These are phyloP conservation scores for Nothobranchius furzeri DNA, from an alignment of 2,113 vertebrate genomes.

Conservation along the genomic window DNA sequence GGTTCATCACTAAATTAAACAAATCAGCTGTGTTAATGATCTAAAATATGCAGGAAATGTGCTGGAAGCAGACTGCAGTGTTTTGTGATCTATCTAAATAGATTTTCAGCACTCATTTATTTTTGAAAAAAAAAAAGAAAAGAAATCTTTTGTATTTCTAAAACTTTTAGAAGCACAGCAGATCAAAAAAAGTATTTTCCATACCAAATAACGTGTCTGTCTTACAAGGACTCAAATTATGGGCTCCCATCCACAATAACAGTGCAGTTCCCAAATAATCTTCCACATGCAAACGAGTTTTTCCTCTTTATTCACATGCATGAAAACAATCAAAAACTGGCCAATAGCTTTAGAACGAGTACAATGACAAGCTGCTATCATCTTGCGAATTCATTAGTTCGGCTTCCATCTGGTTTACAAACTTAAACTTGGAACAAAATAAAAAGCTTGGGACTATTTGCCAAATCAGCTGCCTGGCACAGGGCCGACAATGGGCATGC, in stretches of 20 bases:
- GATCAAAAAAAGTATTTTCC: too few species aligned
- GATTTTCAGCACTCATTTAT: too few species aligned
- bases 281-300: conserved; percentile 3
- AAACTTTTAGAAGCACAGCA: too few species aligned
- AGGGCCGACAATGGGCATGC: conserved; percentile 40
- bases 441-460: conserved; percentile 37
- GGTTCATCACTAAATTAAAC: too few species aligned
- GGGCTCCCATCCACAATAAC: neutral
- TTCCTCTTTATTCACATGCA: conserved; percentile 16
- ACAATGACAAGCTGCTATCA: conserved; percentile 37
- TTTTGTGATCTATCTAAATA: too few species aligned
- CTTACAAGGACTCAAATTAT: too few species aligned
- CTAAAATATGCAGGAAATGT: too few species aligned
- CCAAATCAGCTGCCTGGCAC: conserved; percentile 74
- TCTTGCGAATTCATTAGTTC: conserved; percentile 54
- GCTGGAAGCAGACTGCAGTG: too few species aligned
- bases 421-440: conserved; percentile 43
- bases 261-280: conserved; percentile 1
- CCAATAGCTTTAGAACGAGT: conserved; percentile 27
- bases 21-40: too few species aligned
- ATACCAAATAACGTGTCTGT: too few species aligned
- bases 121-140: too few species aligned
- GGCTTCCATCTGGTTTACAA: conserved; percentile 68
- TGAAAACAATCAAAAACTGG: conserved; percentile 30
- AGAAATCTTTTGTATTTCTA: too few species aligned